Base-by-base conservation (phyloP, 37 sponge, comb jelly and placozoan species). In the Oopsacas minuta region DNA sequence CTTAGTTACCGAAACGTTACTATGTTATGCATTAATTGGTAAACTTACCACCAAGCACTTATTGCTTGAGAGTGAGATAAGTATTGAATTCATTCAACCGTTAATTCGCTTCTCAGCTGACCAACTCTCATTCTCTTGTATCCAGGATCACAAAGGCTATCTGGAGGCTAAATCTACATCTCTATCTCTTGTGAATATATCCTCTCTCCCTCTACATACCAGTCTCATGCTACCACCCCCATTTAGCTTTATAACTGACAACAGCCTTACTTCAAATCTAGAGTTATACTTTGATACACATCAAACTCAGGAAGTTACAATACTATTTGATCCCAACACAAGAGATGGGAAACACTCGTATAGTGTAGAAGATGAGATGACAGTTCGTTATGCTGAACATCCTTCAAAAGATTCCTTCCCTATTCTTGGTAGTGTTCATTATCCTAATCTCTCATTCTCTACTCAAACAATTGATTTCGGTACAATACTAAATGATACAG, bases 401-500 rank as follows among this genome's bases (percentile, higher is more conserved):
- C 89, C 95, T 0, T 92, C 52, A 36, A 81, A 93, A 89, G 99
- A 97, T 75, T 52, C 82, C 39, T 82, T 97, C 81, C 20, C 37
- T 36, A 85, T 97, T 38, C 89, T 82, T 83, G 85, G 90, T 28
- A 90, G 91, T 37, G 94, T 97, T 7, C 86, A 93, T 75, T 97
- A 94, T 83, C 99, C 99, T 28, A 97, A 97, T 83, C 83, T 97
- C 36, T 52, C 85, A 35, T 97, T 97, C 83, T 89, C 91, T 23
- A 53, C 81, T 10, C 37, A 36, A 22, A 86, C 86, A 83, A 82
- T 97, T 49, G 94, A 97, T 12, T 97, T 97, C 88, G 99, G 95
- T 17, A 89, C 94, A 52, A 91, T 97, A 42, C 87, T 97, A 53
- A 94, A 97, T 83, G 94, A 97, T 86, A 97, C 95, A n/a, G 99